Evolutionary conservation across 2,113 vertebrate genomes (phyloP).

Genomic region (Parotia lawesii): DNA sequence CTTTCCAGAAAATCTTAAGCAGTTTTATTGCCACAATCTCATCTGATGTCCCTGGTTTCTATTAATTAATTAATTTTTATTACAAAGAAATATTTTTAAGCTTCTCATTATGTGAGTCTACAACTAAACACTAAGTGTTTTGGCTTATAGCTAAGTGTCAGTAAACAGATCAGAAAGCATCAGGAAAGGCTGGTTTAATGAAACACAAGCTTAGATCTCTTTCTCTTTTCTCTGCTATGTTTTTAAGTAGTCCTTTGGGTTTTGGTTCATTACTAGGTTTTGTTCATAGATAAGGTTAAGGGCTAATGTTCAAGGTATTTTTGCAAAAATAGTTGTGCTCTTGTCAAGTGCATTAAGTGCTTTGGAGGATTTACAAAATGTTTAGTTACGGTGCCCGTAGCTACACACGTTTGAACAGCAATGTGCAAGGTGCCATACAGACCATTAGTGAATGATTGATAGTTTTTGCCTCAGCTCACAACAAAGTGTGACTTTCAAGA

Average conservation of each 20-base stretch:
- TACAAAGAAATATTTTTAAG: background rate
- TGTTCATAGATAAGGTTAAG: background rate
- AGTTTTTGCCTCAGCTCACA: background rate
- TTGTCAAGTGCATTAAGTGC: background rate
- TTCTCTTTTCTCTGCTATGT: background rate
- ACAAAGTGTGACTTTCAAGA: background rate
- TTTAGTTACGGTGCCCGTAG: background rate
- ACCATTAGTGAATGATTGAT: background rate
- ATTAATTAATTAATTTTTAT: background rate
- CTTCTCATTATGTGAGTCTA: background rate
- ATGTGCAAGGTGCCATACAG: background rate
- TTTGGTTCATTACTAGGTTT: background rate
- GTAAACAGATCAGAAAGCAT: background rate
- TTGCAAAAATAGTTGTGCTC: background rate
- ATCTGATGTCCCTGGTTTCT: background rate
- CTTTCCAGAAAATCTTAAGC: background rate
- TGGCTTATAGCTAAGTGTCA: background rate
- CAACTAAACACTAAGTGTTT: background rate
- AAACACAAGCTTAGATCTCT: background rate
- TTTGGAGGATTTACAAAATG: background rate
- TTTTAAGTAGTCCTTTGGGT: background rate
- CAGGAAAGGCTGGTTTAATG: background rate
- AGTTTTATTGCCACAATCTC: background rate
- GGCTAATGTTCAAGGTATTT: background rate
- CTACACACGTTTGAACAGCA: background rate